Conservation (phyloP, 2,797 vertebrate genomes). For the Meda fulgida region DNA sequence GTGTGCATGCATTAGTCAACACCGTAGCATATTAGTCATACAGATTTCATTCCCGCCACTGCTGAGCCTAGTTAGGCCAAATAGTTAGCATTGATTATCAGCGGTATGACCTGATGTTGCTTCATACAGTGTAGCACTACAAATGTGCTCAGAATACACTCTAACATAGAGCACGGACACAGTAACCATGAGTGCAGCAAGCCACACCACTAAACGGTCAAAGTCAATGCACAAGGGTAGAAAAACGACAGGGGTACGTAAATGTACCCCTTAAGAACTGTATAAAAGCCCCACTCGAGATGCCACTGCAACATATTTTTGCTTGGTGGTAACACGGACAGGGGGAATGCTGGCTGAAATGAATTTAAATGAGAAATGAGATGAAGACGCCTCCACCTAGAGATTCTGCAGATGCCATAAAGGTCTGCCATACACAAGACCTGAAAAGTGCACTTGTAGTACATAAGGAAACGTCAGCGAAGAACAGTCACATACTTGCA, state of each 20-base stretch:
- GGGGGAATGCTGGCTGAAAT: constrained; percentile 36
- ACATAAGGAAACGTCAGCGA: constrained; percentile 54
- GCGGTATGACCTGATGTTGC: constrained; percentile 58
- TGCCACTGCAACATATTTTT: constrained; percentile 33
- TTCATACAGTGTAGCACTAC: constrained; percentile 80
- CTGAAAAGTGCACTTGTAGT: constrained; percentile 78
- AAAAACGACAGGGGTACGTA: constrained; percentile 27
- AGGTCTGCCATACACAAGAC: constrained; percentile 37
- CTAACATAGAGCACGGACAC: constrained; percentile 98
- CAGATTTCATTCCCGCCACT: constrained; percentile 31
- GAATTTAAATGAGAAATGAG: constrained; percentile 35
- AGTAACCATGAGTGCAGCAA: constrained; percentile 76
- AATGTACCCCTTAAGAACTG: constrained; percentile 41
- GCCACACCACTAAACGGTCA: constrained; percentile 70
- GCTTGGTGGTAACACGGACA: constrained; percentile 12
- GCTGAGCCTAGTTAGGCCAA: constrained; percentile 3
- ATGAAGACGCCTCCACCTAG: constrained; percentile 18
- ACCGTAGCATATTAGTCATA: constrained; percentile 34
- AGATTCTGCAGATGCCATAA: constrained; percentile 28
- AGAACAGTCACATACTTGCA: constrained; percentile 68
- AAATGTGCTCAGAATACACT: constrained; percentile 91
- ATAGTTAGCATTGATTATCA: constrained; percentile 47
- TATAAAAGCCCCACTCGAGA: constrained; percentile 43
- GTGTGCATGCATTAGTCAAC: constrained; percentile 47
- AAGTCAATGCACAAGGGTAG: constrained; percentile 59